phyloP scores from a whole-genome alignment of 2,113 vertebrate genomes.

The Propithecus coquereli region DNA sequence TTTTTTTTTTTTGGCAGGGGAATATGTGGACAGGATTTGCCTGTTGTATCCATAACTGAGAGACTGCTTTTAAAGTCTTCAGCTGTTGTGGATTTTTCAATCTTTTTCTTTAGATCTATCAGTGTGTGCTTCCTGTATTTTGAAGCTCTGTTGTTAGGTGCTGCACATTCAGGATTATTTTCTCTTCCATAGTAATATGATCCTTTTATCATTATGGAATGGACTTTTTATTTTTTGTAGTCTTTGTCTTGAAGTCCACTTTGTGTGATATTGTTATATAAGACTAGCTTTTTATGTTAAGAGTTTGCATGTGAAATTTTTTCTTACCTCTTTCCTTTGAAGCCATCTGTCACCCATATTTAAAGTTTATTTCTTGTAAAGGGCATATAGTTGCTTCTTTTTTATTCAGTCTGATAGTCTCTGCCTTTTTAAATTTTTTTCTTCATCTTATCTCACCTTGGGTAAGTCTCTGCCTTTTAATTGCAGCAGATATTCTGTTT shows the following conservation, averaged over 20 bases:
- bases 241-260: not conserved
- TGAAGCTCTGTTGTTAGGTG: not conserved
- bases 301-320: not conserved
- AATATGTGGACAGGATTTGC: too few species aligned
- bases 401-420: not conserved
- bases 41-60: not conserved
- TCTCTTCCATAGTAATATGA: not conserved
- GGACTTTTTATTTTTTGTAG: not conserved
- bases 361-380: not conserved
- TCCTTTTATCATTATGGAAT: not conserved
- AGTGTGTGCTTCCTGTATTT: not conserved
- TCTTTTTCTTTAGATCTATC: not conserved
- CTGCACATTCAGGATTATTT: not conserved
- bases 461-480: not conserved
- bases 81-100: not conserved
- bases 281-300: not conserved
- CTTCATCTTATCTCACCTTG: too few species aligned
- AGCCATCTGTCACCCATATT: not conserved
- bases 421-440: not conserved
- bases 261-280: not conserved
- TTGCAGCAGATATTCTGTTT: not conserved
- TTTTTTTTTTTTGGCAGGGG: not conserved
- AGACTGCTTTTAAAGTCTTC: not conserved
- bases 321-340: not conserved
- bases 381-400: not conserved